These are phyloP conservation scores for Vidua chalybeata DNA, from an alignment of 2,113 vertebrate species.

Conservation along the genomic window DNA sequence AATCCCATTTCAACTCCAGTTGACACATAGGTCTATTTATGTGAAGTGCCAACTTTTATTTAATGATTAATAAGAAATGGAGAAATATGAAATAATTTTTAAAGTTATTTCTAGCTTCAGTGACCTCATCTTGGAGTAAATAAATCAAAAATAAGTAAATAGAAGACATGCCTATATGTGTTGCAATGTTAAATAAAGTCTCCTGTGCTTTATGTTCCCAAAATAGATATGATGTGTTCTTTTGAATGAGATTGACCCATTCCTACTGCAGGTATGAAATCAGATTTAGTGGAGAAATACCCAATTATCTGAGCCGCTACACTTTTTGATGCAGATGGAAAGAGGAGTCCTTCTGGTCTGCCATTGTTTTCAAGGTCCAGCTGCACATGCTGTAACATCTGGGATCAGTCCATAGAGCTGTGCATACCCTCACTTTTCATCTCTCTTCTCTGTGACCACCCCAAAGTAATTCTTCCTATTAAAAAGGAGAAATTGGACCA, in stretches of 20 bases:
- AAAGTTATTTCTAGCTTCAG: not conserved
- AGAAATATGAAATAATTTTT: not conserved
- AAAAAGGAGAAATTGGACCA: not conserved
- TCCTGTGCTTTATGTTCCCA: not conserved
- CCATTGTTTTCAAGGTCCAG: not conserved
- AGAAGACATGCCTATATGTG: not conserved
- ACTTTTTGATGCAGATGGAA: not conserved
- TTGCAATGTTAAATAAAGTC: not conserved
- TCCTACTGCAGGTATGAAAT: not conserved
- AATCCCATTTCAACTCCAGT: not conserved
- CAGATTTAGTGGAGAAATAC: not conserved
- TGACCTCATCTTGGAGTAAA: not conserved
- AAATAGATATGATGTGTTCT: not conserved
- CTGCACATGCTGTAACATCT: not conserved
- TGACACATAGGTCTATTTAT: not conserved
- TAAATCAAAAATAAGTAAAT: not conserved
- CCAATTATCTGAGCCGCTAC: rapidly evolving
- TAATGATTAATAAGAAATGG: not conserved
- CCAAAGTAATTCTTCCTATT: not conserved
- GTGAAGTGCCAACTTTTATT: not conserved
- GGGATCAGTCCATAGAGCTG: not conserved
- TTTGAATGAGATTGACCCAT: not conserved
- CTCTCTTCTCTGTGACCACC: not conserved
- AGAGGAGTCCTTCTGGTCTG: not conserved
- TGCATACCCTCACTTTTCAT: not conserved